Evolutionary conservation across 2,888 invertebrate species (phyloP).

Genomic region (Choristoneura rosaceana): DNA sequence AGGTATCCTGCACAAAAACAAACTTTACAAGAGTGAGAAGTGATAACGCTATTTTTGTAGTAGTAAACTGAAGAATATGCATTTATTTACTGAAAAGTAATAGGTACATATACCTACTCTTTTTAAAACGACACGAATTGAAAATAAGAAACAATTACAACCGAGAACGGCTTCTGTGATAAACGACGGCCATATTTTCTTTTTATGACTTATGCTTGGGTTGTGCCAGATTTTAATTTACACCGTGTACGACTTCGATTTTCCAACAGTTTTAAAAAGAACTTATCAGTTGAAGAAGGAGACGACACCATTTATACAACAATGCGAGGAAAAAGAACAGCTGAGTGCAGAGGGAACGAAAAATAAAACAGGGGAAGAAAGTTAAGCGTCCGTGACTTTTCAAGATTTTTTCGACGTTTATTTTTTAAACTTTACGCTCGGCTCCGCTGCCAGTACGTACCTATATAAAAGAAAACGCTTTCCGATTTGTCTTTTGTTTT

Average conservation of each 20-base stretch:
- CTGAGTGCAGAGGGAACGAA: conserved; percentile 75
- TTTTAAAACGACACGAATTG: conserved; percentile 20
- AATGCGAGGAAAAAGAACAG: conserved; percentile 58
- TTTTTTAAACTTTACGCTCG: conserved; percentile 82
- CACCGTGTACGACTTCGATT: conserved; percentile 79
- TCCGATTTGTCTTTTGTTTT: conserved; percentile 76
- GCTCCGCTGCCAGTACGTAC: conserved; percentile 61
- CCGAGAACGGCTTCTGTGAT: conserved; percentile 60
- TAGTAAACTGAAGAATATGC: not conserved
- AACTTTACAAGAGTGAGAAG: too few relatives aligned
- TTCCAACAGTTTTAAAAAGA: conserved; percentile 83
- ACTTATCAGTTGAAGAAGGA: conserved; percentile 81
- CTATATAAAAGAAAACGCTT: conserved; percentile 76
- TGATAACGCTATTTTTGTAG: too few relatives aligned
- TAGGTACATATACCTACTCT: not conserved
- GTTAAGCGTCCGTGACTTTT: conserved; percentile 86
- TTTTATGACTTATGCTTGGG: conserved; percentile 82
- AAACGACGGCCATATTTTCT: conserved; percentile 75
- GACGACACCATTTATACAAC: conserved; percentile 58
- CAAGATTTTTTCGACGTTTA: conserved; percentile 83
- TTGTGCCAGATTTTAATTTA: conserved; percentile 82
- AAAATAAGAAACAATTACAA: conserved; percentile 52
- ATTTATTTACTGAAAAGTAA: not conserved
- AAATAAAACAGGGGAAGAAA: conserved; percentile 85
- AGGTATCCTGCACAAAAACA: too few relatives aligned